Evolutionary conservation across 1,140 invertebrate species (phyloP).

Genomic region (Phymorhynchus buccinoides): DNA sequence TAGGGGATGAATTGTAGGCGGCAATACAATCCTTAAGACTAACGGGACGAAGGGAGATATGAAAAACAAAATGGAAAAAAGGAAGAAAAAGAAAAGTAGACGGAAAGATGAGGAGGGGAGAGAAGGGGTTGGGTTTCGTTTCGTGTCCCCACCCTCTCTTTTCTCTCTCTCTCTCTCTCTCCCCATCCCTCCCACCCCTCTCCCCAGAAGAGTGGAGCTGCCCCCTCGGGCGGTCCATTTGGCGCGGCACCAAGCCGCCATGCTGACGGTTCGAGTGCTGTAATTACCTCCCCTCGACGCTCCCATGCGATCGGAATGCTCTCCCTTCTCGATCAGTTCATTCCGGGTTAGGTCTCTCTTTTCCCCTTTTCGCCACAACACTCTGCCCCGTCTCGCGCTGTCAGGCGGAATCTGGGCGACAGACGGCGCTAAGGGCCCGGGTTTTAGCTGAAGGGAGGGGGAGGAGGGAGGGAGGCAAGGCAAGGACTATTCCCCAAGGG

Average conservation of each 20-base stretch:
- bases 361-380: background rate
- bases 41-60: background rate
- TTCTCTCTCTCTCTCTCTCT: background rate
- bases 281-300: slow-evolving; percentile 40
- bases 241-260: slow-evolving; percentile 31
- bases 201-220: background rate
- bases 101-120: background rate
- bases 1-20: background rate
- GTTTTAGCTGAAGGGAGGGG: background rate
- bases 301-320: slow-evolving; percentile 20
- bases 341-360: too few species aligned
- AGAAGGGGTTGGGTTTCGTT: background rate
- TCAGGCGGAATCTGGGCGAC: slow-evolving; percentile 37
- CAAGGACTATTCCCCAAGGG: slow-evolving; percentile 6
- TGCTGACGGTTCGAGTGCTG: slow-evolving; percentile 31
- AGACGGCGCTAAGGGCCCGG: slow-evolving; percentile 37
- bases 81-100: slow-evolving; percentile 20
- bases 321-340: background rate
- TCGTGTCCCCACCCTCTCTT: background rate
- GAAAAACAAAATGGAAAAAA: slow-evolving; percentile 9
- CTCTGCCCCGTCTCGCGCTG: slow-evolving; percentile 32
- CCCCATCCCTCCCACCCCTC: too few species aligned
- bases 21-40: background rate
- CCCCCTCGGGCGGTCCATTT: slow-evolving; percentile 25
- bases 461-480: background rate